A percentile compares a stretch with the other conserved stretches of the same genome.
Conservation (phyloP, 2,797 vertebrate genomes). For the Gymnoscopelus braueri region DNA sequence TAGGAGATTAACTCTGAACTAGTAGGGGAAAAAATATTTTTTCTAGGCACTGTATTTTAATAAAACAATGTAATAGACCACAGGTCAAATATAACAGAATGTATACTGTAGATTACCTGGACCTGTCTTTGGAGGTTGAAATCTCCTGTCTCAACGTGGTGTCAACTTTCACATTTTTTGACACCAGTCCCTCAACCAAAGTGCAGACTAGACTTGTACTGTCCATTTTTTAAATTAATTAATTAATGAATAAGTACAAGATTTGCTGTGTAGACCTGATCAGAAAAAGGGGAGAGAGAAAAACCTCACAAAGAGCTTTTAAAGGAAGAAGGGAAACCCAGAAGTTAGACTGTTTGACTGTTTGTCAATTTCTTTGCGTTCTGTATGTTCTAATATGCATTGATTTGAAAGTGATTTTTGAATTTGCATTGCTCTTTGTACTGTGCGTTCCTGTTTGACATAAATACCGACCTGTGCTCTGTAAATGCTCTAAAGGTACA, state of each 20-base stretch:
- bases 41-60: slow-evolving; percentile 85
- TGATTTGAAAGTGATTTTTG: slow-evolving; percentile 77
- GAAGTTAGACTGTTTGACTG: slow-evolving; percentile 51
- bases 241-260: slow-evolving; percentile 7
- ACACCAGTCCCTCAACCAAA: slow-evolving; percentile 60
- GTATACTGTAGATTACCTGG: slow-evolving; percentile 73
- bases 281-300: neutral
- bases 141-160: slow-evolving; percentile 49
- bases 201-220: slow-evolving; percentile 50
- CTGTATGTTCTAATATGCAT: slow-evolving; percentile 73
- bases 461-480: slow-evolving; percentile 77
- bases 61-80: slow-evolving; percentile 73
- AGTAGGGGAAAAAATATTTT: slow-evolving; percentile 77
- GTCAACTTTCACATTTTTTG: slow-evolving; percentile 36
- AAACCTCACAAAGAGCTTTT: neutral
- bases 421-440: slow-evolving; percentile 63
- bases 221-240: slow-evolving; percentile 29
- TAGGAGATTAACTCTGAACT: slow-evolving; percentile 72
- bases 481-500: slow-evolving; percentile 48
- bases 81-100: slow-evolving; percentile 77
- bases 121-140: slow-evolving; percentile 72
- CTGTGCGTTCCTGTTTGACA: slow-evolving; percentile 79
- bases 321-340: slow-evolving; percentile 19
- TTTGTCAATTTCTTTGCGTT: slow-evolving; percentile 59
- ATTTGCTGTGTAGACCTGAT: slow-evolving; percentile 40